These are phyloP conservation scores for Carassius auratus DNA, from an alignment of 2,113 vertebrate genomes.

Conservation along the genomic window DNA sequence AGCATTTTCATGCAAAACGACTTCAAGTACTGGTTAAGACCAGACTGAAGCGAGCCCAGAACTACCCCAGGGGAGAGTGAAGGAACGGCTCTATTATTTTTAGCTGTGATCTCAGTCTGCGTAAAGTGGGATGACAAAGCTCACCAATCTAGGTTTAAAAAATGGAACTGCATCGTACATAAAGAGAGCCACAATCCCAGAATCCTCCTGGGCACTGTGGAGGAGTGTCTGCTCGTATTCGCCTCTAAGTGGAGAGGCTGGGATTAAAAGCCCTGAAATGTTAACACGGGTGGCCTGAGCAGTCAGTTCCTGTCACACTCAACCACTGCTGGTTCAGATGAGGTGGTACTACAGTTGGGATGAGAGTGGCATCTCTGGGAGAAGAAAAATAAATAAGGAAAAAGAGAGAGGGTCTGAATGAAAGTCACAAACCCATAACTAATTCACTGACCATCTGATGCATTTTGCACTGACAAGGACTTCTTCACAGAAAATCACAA, in stretches of 20 bases:
- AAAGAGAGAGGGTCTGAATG: background rate
- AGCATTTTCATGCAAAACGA: background rate
- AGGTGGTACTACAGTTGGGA: background rate
- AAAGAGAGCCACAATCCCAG: slow-evolving; percentile 8
- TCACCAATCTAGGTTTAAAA: background rate
- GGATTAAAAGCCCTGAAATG: slow-evolving; percentile 51
- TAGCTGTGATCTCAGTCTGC: slow-evolving; percentile 51
- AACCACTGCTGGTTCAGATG: slow-evolving; percentile 24
- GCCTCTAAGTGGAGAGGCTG: slow-evolving; percentile 35
- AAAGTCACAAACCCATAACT: background rate
- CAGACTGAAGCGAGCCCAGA: background rate
- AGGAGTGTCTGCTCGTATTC: slow-evolving; percentile 22
- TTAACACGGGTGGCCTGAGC: slow-evolving; percentile 41
- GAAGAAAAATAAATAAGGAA: background rate
- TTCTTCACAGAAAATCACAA: background rate
- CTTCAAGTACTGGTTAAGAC: no score
- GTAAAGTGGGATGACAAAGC: slow-evolving; percentile 31
- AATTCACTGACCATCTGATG: background rate
- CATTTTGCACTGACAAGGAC: background rate
- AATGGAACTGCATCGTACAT: slow-evolving; percentile 25
- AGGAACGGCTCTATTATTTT: slow-evolving; percentile 50
- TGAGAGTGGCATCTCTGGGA: background rate
- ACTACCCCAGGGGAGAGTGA: background rate
- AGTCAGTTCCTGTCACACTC: slow-evolving; percentile 38
- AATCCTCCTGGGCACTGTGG: slow-evolving; percentile 28